phyloP scores from a whole-genome alignment of 30 jellyfish, hydroid and myxozoan species.

The Cassiopea andromeda region DNA sequence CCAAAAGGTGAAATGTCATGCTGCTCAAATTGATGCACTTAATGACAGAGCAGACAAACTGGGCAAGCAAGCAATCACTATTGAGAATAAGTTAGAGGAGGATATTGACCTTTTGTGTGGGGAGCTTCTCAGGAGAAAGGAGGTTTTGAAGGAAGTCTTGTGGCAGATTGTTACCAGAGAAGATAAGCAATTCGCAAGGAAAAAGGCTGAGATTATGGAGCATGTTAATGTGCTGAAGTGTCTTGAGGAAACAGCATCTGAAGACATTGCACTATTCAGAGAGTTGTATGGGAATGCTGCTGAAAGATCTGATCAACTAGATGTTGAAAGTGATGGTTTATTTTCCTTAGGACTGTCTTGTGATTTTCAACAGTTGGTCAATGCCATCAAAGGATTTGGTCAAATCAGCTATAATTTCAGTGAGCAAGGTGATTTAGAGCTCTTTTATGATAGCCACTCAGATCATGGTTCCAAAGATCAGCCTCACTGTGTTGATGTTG shows the following conservation, averaged over 20 bases:
- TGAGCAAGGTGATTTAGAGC: neutral
- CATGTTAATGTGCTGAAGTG: neutral
- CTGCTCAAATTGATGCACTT: conserved; percentile 1
- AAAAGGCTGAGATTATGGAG: conserved; percentile 21
- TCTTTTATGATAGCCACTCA: neutral
- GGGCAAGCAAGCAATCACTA: neutral
- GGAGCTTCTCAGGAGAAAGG: conserved; percentile 30
- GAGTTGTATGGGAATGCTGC: conserved; percentile 14
- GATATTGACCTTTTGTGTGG: conserved; percentile 11
- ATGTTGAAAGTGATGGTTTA: neutral
- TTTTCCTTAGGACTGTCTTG: conserved; percentile 1
- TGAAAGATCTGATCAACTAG: conserved; percentile 2
- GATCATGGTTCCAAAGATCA: neutral
- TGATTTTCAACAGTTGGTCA: neutral
- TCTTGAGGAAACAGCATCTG: neutral
- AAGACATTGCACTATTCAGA: conserved; percentile 10
- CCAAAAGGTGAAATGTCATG: neutral
- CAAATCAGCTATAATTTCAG: neutral
- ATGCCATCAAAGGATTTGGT: conserved; percentile 20
- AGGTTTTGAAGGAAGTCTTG: conserved; percentile 6
- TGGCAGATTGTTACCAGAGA: conserved; percentile 24
- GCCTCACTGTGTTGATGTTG: neutral
- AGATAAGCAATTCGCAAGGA: neutral
- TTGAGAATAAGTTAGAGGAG: conserved; percentile 16
- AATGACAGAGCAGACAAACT: neutral